Percentiles rank a stretch among this genome's conserved stretches.
Evolutionary conservation across 1,140 invertebrate genomes (phyloP).

Genomic region (Venturia canescens): DNA sequence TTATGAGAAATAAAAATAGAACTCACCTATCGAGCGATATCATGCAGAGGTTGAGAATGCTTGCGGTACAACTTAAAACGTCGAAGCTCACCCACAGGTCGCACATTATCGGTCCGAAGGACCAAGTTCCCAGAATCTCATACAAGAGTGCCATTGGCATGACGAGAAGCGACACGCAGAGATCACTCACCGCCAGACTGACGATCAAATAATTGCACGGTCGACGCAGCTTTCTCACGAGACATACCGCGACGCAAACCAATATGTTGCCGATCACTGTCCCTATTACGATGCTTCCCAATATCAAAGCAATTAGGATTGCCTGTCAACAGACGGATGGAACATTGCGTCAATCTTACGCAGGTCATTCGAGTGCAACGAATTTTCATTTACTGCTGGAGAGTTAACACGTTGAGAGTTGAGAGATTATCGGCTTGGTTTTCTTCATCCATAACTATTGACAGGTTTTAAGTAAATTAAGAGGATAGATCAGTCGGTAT

Average conservation of each 20-base stretch:
- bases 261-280: slow-evolving; percentile 93
- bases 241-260: slow-evolving; percentile 91
- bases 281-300: slow-evolving; percentile 86
- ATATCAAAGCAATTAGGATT: slow-evolving; percentile 83
- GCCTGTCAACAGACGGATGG: slow-evolving; percentile 73
- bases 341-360: neutral
- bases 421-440: too few relatives aligned
- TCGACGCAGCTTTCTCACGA: slow-evolving; percentile 89
- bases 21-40: slow-evolving; percentile 88
- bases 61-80: slow-evolving; percentile 90
- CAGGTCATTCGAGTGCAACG: too few relatives aligned
- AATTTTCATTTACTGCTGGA: too few relatives aligned
- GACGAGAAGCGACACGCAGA: slow-evolving; percentile 88
- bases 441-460: too few relatives aligned
- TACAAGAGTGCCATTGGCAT: slow-evolving; percentile 92
- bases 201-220: slow-evolving; percentile 94
- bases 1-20: neutral
- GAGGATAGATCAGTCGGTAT: too few relatives aligned
- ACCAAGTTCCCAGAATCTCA: slow-evolving; percentile 89
- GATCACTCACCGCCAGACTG: slow-evolving; percentile 92
- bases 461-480: too few relatives aligned
- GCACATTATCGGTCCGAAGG: slow-evolving; percentile 89
- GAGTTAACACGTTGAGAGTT: too few relatives aligned
- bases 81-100: slow-evolving; percentile 92
- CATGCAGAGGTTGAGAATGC: slow-evolving; percentile 94